Evolutionary conservation across 2,888 invertebrate species (phyloP).

Genomic region (Calameuta filiformis): DNA sequence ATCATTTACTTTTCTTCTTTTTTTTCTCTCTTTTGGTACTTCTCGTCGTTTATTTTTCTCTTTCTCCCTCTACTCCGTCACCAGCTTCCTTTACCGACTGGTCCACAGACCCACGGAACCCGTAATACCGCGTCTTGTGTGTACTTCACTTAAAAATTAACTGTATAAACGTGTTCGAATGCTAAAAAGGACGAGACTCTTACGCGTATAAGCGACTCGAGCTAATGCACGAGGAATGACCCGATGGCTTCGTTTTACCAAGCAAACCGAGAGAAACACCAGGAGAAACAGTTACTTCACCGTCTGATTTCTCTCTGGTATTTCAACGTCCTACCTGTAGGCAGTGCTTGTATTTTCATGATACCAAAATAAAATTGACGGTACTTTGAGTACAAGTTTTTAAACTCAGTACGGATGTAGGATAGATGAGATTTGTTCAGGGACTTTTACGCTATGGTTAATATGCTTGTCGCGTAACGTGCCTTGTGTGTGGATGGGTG

Average conservation of each 20-base stretch:
- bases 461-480: neutral
- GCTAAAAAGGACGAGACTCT: neutral
- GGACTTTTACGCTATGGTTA: neutral
- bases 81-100: neutral
- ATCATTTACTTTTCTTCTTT: neutral
- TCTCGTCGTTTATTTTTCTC: conserved; percentile 6
- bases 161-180: neutral
- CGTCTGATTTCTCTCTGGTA: neutral
- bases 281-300: neutral
- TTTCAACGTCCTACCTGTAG: neutral
- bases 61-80: neutral
- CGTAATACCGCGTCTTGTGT: neutral
- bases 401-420: neutral
- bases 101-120: neutral
- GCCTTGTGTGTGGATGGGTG: neutral
- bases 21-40: conserved; percentile 11
- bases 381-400: neutral
- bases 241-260: neutral
- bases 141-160: neutral
- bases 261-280: neutral
- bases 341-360: neutral
- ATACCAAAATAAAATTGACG: neutral
- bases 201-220: neutral
- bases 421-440: neutral
- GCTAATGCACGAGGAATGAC: neutral